phyloP scores from a whole-genome alignment of 2,888 invertebrate species.

The Apamea crenata region DNA sequence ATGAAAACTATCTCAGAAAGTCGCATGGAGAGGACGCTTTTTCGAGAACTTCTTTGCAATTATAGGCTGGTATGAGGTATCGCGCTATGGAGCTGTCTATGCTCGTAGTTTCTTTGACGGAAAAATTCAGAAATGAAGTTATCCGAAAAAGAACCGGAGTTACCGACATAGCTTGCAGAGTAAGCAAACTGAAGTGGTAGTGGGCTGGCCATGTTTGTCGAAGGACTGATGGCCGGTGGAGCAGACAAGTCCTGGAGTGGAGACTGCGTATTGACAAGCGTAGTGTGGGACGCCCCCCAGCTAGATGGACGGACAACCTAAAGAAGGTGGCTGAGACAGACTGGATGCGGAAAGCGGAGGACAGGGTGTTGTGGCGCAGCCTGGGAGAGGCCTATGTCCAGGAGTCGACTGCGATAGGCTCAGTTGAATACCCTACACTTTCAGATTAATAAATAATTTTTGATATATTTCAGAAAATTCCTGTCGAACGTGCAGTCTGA shows the following conservation, averaged over 20 bases:
- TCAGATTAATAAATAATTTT: background rate
- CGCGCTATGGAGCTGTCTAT: no score
- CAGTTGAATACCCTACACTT: background rate
- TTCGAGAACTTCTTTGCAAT: no score
- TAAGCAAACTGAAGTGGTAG: background rate
- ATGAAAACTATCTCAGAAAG: no score
- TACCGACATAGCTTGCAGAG: background rate
- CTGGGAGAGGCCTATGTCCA: background rate
- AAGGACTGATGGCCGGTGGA: no score
- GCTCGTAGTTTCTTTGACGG: background rate
- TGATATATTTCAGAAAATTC: conserved; percentile 36
- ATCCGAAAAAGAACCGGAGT: background rate
- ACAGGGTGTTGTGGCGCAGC: background rate
- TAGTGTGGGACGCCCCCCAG: no score
- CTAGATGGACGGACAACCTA: no score
- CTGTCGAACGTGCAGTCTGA: background rate
- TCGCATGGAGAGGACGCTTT: no score
- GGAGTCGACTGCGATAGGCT: background rate
- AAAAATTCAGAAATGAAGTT: background rate
- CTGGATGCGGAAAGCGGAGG: background rate
- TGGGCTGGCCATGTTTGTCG: no score
- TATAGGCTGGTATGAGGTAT: no score
- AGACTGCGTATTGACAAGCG: no score
- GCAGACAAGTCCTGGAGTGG: no score
- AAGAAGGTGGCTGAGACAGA: no score